Percentiles rank a stretch among this genome's conserved stretches.
Evolutionary conservation across 2,888 invertebrate genomes (phyloP).

Genomic region (Callyntrura guangdongensis): DNA sequence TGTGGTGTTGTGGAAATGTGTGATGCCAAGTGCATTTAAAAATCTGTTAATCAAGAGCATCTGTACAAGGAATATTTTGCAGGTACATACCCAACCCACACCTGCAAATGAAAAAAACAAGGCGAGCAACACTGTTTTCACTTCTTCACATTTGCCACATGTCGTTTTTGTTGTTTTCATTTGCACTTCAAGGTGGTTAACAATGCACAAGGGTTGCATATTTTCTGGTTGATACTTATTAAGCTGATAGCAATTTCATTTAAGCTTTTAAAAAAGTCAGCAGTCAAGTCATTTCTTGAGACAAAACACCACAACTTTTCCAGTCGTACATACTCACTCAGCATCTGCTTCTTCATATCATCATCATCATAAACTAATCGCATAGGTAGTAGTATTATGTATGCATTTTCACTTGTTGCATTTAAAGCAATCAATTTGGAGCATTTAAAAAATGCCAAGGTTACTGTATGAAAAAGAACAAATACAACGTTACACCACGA

Average conservation of each 20-base stretch:
- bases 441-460: too few relatives aligned
- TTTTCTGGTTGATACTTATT: neutral
- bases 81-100: conserved; percentile 38
- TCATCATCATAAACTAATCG: neutral
- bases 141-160: conserved; percentile 60
- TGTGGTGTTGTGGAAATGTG: too few relatives aligned
- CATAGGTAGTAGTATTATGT: too few relatives aligned
- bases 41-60: conserved; percentile 34
- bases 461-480: too few relatives aligned
- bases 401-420: too few relatives aligned
- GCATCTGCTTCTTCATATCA: neutral
- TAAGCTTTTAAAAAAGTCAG: too few relatives aligned
- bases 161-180: conserved; percentile 34
- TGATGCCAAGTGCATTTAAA: conserved; percentile 30
- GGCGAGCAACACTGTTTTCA: neutral
- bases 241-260: too few relatives aligned
- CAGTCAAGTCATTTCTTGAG: too few relatives aligned
- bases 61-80: conserved; percentile 60
- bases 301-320: too few relatives aligned
- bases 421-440: too few relatives aligned
- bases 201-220: neutral
- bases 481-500: too few relatives aligned
- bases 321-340: neutral
- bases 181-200: conserved; percentile 59
- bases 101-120: conserved; percentile 41